These are phyloP conservation scores for Drosophila fuyamai DNA, from an alignment of 1,140 invertebrate species.

Conservation along the genomic window DNA sequence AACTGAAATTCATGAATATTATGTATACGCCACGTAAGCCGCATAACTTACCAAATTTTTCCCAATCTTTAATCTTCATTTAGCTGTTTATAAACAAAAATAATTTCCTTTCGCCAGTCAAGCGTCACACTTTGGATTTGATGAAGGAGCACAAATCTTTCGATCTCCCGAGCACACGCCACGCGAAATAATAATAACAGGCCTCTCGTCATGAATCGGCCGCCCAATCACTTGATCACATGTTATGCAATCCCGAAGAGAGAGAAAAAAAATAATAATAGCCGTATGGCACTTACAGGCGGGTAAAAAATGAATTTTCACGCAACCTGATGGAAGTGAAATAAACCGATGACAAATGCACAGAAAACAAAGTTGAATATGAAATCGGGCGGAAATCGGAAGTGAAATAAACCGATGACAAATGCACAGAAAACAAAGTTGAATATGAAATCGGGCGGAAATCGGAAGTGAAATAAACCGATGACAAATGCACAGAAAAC, in stretches of 20 bases:
- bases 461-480: constrained; percentile 58
- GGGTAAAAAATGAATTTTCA: constrained; percentile 68
- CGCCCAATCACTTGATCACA: constrained; percentile 55
- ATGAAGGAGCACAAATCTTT: constrained; percentile 50
- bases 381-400: too few relatives aligned
- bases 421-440: too few relatives aligned
- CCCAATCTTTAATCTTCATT: constrained; percentile 1
- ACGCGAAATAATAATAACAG: constrained; percentile 50
- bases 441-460: too few relatives aligned
- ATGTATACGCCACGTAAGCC: constrained; percentile 17
- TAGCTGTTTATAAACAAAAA: constrained; percentile 3
- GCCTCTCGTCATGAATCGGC: constrained; percentile 19
- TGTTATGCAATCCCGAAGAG: constrained; percentile 51
- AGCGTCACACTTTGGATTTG: constrained; percentile 27
- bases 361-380: too few relatives aligned
- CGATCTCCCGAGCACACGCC: constrained; percentile 39
- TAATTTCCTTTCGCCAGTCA: constrained; percentile 46
- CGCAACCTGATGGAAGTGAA: constrained; percentile 57
- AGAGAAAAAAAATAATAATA: constrained; percentile 28
- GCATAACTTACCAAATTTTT: background rate
- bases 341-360: constrained; percentile 39
- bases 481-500: constrained; percentile 10
- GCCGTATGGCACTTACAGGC: constrained; percentile 33
- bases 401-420: constrained; percentile 54
- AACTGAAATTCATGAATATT: background rate